phyloP scores from a whole-genome alignment of 1,140 invertebrate species.

The Zaprionus davidi region DNA sequence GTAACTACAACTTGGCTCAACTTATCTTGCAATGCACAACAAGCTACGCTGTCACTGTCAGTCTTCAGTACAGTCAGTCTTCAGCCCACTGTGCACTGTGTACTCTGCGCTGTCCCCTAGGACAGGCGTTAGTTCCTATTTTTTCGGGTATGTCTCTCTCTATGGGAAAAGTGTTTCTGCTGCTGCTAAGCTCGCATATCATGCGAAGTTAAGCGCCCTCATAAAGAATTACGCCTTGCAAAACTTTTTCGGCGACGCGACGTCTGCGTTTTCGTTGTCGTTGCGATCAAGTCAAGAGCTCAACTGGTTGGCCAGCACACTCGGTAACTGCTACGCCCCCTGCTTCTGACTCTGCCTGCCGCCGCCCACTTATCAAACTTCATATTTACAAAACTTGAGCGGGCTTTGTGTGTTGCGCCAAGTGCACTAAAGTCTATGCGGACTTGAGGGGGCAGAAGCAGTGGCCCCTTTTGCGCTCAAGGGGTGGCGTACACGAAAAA shows the following conservation, averaged over 20 bases:
- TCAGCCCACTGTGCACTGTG: background rate
- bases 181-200: slow-evolving; percentile 37
- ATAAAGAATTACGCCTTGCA: slow-evolving; percentile 67
- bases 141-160: background rate
- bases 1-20: background rate
- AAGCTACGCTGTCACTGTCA: slow-evolving; percentile 1
- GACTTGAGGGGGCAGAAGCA: background rate
- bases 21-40: slow-evolving; percentile 9
- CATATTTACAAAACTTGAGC: slow-evolving; percentile 71
- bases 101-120: background rate
- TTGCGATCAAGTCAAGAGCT: slow-evolving; percentile 54
- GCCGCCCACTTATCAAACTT: slow-evolving; percentile 75
- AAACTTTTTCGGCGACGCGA: slow-evolving; percentile 72
- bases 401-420: slow-evolving; percentile 35
- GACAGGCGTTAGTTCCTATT: background rate
- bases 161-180: slow-evolving; percentile 17
- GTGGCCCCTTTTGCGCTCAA: background rate
- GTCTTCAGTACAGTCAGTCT: background rate
- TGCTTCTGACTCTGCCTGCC: background rate
- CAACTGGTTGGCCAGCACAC: slow-evolving; percentile 40
- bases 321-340: background rate
- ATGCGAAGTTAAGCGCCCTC: slow-evolving; percentile 40
- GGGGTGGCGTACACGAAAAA: background rate
- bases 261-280: slow-evolving; percentile 37
- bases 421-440: slow-evolving; percentile 20